A percentile compares a stretch with the other conserved stretches of the same genome.
These are phyloP conservation scores for Simalia tracyae DNA, from an alignment of 2,797 vertebrate species.

Conservation along the genomic window DNA sequence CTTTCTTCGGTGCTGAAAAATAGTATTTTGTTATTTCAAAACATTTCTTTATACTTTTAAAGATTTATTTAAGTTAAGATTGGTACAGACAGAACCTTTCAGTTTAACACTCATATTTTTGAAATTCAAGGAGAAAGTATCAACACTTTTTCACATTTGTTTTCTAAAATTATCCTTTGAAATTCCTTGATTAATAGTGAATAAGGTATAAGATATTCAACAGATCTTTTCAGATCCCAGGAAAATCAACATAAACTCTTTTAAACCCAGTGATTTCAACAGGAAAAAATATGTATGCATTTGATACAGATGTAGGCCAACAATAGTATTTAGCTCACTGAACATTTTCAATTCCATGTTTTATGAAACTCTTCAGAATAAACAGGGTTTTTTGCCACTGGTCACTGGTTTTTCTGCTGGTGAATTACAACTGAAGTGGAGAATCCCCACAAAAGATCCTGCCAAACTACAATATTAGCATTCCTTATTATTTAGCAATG, in stretches of 20 bases:
- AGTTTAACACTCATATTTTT: background rate
- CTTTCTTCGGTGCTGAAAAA: constrained; percentile 67
- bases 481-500: background rate
- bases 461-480: background rate
- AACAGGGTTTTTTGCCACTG: background rate
- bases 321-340: background rate
- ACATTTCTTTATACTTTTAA: background rate
- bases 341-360: background rate
- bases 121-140: background rate
- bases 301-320: background rate
- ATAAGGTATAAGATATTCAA: background rate
- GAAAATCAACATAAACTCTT: background rate
- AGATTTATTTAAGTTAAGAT: background rate
- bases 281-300: background rate
- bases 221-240: background rate
- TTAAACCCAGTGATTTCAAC: background rate
- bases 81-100: background rate
- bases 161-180: background rate
- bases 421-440: background rate
- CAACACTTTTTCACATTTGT: background rate
- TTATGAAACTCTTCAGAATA: background rate
- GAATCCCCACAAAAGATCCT: background rate
- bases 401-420: background rate
- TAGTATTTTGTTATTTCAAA: background rate
- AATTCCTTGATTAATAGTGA: background rate